phyloP scores from a whole-genome alignment of 1,140 invertebrate species.

The Pachyrhynchus sulphureomaculatus region DNA sequence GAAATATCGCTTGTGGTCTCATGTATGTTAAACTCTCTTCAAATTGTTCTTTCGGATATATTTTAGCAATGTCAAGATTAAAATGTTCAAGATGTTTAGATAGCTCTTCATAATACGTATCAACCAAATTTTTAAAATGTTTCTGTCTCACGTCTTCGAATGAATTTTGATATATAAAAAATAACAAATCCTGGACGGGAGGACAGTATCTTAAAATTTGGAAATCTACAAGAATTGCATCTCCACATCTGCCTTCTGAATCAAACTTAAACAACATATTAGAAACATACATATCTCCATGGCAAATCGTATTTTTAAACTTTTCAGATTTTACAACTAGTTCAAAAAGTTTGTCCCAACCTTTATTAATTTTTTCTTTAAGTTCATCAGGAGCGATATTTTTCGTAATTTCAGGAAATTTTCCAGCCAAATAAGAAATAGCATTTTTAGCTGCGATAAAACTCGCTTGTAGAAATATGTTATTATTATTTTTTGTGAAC shows the following conservation, averaged over 20 bases:
- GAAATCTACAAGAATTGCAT: constrained; percentile 56
- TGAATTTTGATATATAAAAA: constrained; percentile 49
- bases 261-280: constrained; percentile 55
- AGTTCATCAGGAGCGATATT: background rate
- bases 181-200: constrained; percentile 54
- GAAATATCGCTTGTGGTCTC: constrained; percentile 8
- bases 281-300: constrained; percentile 53
- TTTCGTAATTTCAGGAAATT: background rate
- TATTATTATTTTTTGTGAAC: background rate
- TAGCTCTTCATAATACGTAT: constrained; percentile 50
- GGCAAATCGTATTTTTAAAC: constrained; percentile 48
- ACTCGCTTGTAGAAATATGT: background rate
- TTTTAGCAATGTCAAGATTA: constrained; percentile 13
- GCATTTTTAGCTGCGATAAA: background rate
- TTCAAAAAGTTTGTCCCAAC: background rate
- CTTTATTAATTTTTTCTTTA: background rate
- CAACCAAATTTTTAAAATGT: constrained; percentile 43
- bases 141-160: constrained; percentile 44
- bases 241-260: constrained; percentile 46
- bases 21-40: constrained; percentile 24
- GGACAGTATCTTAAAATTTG: constrained; percentile 57
- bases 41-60: constrained; percentile 27
- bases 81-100: constrained; percentile 40
- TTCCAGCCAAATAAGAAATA: background rate
- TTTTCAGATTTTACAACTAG: constrained; percentile 13